Conservation (phyloP, 2,888 invertebrate genomes). For the Dryobota labecula region DNA sequence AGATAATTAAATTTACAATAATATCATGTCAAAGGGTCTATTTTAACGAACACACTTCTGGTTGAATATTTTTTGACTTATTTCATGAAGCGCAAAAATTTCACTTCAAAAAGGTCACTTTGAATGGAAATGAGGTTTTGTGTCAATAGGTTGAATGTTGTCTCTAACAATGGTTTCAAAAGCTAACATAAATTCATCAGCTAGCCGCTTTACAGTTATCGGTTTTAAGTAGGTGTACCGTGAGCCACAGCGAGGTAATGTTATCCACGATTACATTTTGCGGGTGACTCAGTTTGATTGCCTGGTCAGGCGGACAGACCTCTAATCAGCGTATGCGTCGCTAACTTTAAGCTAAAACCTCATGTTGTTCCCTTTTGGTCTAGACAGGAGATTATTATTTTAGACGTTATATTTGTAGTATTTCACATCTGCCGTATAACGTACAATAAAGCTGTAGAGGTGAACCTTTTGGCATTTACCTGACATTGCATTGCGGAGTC, state of each 20-base stretch:
- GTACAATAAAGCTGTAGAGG: conserved; percentile 27
- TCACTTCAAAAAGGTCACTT: not conserved
- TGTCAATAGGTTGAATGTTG: conserved; percentile 30
- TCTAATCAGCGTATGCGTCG: conserved; percentile 41
- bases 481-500: conserved; percentile 63
- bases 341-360: conserved; percentile 30
- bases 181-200: conserved; percentile 44
- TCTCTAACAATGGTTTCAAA: conserved; percentile 39
- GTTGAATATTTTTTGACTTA: not conserved
- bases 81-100: not conserved
- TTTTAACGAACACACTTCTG: not conserved
- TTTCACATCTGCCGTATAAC: conserved; percentile 9
- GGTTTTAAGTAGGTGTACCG: conserved; percentile 32
- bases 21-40: conserved; percentile 30
- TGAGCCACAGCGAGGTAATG: conserved; percentile 19
- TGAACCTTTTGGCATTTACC: conserved; percentile 63
- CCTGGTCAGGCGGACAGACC: conserved; percentile 38
- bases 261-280: conserved; percentile 41
- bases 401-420: conserved; percentile 23
- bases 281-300: conserved; percentile 39
- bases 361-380: conserved; percentile 44
- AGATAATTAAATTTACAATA: conserved; percentile 37
- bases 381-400: conserved; percentile 47
- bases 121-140: conserved; percentile 17
- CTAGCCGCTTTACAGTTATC: conserved; percentile 37